These are phyloP conservation scores for Garra rufa DNA, from an alignment of 2,113 vertebrate genomes.

Conservation along the genomic window DNA sequence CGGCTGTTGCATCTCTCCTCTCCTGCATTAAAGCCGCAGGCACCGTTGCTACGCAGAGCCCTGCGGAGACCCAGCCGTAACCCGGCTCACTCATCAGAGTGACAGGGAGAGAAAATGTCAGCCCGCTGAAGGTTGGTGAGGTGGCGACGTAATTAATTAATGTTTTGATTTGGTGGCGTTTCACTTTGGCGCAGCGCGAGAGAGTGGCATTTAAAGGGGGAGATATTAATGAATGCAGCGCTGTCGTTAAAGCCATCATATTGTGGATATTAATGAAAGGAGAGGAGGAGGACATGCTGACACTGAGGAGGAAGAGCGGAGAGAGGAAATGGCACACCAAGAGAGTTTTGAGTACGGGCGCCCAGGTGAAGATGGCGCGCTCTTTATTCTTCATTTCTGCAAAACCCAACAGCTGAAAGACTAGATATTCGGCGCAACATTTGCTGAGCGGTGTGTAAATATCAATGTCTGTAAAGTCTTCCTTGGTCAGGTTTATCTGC, in stretches of 20 bases:
- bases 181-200: slow-evolving; percentile 64
- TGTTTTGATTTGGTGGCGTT: slow-evolving; percentile 69
- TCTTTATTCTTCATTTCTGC: slow-evolving; percentile 5
- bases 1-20: slow-evolving; percentile 56
- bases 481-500: background rate
- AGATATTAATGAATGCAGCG: slow-evolving; percentile 62
- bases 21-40: slow-evolving; percentile 21
- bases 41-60: slow-evolving; percentile 20
- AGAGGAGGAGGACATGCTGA: slow-evolving; percentile 37
- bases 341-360: background rate
- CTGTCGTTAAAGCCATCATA: slow-evolving; percentile 67
- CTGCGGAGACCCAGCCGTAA: slow-evolving; percentile 9
- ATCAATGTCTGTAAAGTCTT: slow-evolving; percentile 1
- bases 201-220: slow-evolving; percentile 68
- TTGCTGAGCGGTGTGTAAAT: slow-evolving; percentile 25
- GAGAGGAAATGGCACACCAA: slow-evolving; percentile 25
- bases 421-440: background rate
- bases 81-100: slow-evolving; percentile 29
- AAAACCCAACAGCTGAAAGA: background rate
- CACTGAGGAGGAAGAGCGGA: slow-evolving; percentile 20
- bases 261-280: slow-evolving; percentile 69
- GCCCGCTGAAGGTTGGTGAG: slow-evolving; percentile 62
- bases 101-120: slow-evolving; percentile 61
- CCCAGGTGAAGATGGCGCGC: background rate
- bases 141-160: slow-evolving; percentile 69